Evolutionary conservation across 2,888 invertebrate species (phyloP), one percentile per base, ranked within the genome.

Genomic region (Seira ritae): DNA sequence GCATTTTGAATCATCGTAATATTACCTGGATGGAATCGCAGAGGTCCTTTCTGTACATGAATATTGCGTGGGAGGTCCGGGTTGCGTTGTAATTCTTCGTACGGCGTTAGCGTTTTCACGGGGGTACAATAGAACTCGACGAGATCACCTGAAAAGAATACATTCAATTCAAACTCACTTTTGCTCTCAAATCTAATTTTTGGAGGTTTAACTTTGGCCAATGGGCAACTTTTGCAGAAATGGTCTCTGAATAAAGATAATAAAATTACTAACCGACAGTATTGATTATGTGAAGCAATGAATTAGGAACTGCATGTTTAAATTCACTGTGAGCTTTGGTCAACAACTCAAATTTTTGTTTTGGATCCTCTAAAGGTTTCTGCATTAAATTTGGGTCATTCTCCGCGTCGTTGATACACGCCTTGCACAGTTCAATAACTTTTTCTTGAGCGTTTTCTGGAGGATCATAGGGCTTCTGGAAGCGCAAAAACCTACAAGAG

Each of bases 51-150:
- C 90, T 96, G 95, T 1, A 98, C 92, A 90, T 97, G 95, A 24
- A 98, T 91, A 92, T 98, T 98, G 89, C 95, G 94, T 0, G 98
- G 98, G 72, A 98, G 91, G 37, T 96, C 94, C 4, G 50, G 15
- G 90, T 94, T 93, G 82, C 92, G 92, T 84, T 93, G 93, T 89
- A 97, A 90, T 42, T 93, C 92, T 88, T 97, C 97, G 89, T 94
- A 93, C 17, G 97, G 96, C 20, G 94, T 94, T 1, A 92, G 92
- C 0, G 93, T 93, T 85, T 94, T 92, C 0, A 97, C 93, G 19
- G 94, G 93, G 1, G 94, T 95, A 71, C 91, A 90, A 90, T 97
- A 97, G 91, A 95, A 97, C 1, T 92, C 89, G 75, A 92, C 91
- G 0, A 97, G 91, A 90, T 96, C 95, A 84, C 92, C 95, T 94